Base-by-base conservation (phyloP, 2,797 vertebrate genomes). In the Myripristis jacobus region DNA sequence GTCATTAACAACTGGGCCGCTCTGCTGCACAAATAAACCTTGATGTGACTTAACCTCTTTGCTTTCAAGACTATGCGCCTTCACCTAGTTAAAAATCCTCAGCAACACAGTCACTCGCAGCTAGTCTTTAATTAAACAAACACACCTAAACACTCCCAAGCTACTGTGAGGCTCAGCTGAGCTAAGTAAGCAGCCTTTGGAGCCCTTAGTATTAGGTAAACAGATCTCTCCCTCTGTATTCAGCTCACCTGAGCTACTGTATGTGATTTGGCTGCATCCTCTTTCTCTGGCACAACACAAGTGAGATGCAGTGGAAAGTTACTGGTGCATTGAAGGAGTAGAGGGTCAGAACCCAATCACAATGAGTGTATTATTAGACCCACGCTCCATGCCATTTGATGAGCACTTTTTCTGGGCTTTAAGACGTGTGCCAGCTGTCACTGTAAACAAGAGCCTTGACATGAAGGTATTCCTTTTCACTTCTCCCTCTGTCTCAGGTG, bases 291-390 rank as follows among this genome's bases (percentile, higher is more conserved):
- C 54, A 71, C n/a, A 70, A 70, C 54, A 58, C 67, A 66, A 38
- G 9, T 7, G 58, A 71, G 74, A 61, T 69, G 74, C 82, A 85
- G 74, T 82, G 80, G 79, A 86, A 89, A 87, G 89, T 85, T 81
- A 78, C 88, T 87, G 79, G 78, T 84, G 82, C 82, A 85, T 81
- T 60, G 75, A 81, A 72, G 71, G 55, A 81, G 72, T 57, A 54
- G 44, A n/a, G 65, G 71, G 62, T 63, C 71, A 73, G 56, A 46
- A 64, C 13, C 21, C 6, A 75, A 76, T 70, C 13, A 86, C 82
- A 88, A 86, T 75, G 58, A 65, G 64, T 72, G 75, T 64, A 86
- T 85, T 81, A 77, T 88, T 34, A 70, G 29, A 65, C 58, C 77
- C 58, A 52, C 24, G 27, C 60, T 46, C 36, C 47, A 77, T 47